Evolutionary conservation across 2,888 invertebrate species (phyloP).

Genomic region (Ophion slaviceki): DNA sequence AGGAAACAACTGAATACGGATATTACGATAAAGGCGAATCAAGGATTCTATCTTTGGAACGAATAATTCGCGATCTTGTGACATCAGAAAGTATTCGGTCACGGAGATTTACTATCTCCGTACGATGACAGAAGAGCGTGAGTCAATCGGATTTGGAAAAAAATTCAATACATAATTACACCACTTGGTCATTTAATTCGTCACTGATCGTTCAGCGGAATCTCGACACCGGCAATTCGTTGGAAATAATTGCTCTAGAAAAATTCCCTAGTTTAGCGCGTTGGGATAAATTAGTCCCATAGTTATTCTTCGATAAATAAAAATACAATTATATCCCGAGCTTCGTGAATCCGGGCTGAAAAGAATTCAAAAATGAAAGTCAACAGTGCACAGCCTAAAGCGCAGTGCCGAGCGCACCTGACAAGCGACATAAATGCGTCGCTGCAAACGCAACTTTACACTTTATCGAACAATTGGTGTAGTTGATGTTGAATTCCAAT

Average conservation of each 20-base stretch:
- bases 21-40: slow-evolving; percentile 19
- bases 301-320: not conserved
- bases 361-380: not conserved
- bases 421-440: too few species aligned
- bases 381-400: too few species aligned
- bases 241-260: not conserved
- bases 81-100: not conserved
- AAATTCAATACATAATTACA: not conserved
- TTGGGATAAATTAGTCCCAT: not conserved
- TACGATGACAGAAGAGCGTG: slow-evolving; percentile 41
- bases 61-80: not conserved
- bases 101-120: slow-evolving; percentile 3
- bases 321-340: not conserved
- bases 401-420: too few species aligned
- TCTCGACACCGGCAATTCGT: not conserved
- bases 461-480: too few species aligned
- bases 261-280: not conserved
- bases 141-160: not conserved
- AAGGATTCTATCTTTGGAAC: not conserved
- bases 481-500: not conserved
- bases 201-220: not conserved
- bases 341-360: not conserved
- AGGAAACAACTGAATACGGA: slow-evolving; percentile 29
- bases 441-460: not conserved
- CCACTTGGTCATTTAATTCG: not conserved